A percentile compares a stretch with the other conserved stretches of the same genome.
phyloP scores from a whole-genome alignment of 1,140 invertebrate species.

The Sinella curviseta region DNA sequence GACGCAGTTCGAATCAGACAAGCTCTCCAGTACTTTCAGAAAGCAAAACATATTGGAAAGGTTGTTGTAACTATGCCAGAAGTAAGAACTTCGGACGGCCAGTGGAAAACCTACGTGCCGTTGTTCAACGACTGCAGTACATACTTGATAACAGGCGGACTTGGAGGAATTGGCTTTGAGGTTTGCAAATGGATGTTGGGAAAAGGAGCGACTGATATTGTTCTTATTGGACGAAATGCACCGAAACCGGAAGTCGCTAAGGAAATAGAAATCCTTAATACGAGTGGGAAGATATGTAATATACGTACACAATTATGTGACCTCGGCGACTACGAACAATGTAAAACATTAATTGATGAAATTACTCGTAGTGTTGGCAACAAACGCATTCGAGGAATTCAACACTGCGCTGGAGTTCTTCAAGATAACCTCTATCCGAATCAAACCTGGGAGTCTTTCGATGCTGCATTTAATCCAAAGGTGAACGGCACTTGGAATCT shows the following conservation, averaged over 20 bases:
- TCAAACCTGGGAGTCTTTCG: neutral
- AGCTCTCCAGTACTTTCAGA: neutral
- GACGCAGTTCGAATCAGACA: neutral
- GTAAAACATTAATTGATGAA: neutral
- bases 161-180: neutral
- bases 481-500: neutral
- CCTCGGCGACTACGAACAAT: neutral
- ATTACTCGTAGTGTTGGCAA: neutral
- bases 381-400: neutral
- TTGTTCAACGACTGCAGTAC: neutral
- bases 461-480: neutral
- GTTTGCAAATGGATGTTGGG: constrained; percentile 12
- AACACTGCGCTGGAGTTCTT: neutral
- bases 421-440: neutral
- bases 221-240: neutral
- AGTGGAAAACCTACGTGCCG: neutral
- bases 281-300: neutral
- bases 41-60: constrained; percentile 27
- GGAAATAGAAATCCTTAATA: neutral
- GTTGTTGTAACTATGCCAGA: no score
- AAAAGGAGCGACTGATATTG: neutral
- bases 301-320: neutral
- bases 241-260: neutral
- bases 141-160: neutral
- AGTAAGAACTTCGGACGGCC: neutral